Evolutionary conservation across 2,888 invertebrate species (phyloP), one percentile per base, ranked within the genome.

Genomic region (Pristionchus fissidentatus): DNA sequence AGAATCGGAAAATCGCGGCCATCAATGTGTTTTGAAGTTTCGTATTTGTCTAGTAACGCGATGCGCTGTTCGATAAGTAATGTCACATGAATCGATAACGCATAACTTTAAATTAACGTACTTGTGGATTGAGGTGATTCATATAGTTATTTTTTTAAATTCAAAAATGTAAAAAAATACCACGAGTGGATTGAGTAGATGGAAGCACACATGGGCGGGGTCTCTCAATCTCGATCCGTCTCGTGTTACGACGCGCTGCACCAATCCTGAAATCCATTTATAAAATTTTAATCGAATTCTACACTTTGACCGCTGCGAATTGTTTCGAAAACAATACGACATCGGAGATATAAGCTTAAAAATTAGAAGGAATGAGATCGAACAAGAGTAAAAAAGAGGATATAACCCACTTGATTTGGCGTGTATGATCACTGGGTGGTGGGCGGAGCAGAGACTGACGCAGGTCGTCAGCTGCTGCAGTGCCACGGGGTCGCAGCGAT

Each of bases 361-460:
- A 49, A 19, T 19, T 13, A 13, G 19, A 49, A 49, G 49, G 19
- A 49, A 49, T 49, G 19, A 49, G 10, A 19, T 19, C 19, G 13
- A 49, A 49, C 49, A 19, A 10, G 49, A 10, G 49, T 49, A 19
- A 10, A 13, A 22, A 35, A 3, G 26, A 46, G 79, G n/a, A n/a
- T n/a, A n/a, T 85, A 46, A 86, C 85, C 73, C 52, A 84, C 88
- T 66, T 7, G 90, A 90, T 81, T 92, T 91, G 22, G 90, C 89
- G 84, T 91, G 91, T 55, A 92, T 88, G 75, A 91, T 89, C n/a
- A 90, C 92, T 32, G 91, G 92, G 86, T 92, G 92, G 22, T 86
- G 84, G 3, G 89, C 87, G 32, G 85, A 85, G 82, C 91, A 91
- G 3, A 91, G 83, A 2, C 89, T 88, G 10, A 89, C 87, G 19